Percentiles rank a stretch among this genome's conserved stretches.
Evolutionary conservation across 2,888 invertebrate genomes (phyloP).

Genomic region (Biston betularia): DNA sequence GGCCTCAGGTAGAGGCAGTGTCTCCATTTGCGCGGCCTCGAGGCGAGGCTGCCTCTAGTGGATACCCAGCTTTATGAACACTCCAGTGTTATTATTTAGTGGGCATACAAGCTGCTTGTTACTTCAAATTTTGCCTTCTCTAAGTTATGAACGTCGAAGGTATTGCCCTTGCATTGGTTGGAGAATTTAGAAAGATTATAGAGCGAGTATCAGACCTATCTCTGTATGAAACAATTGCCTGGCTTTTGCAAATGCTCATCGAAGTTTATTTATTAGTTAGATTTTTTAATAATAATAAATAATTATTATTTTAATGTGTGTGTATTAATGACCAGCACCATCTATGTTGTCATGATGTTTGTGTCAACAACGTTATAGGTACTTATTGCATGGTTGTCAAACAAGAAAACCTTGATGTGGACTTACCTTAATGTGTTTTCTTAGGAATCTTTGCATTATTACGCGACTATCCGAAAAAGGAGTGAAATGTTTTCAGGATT

Average conservation of each 20-base stretch:
- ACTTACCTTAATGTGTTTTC: not conserved
- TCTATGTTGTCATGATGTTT: conserved; percentile 18
- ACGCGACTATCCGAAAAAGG: no score
- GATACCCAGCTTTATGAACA: not conserved
- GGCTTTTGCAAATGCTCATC: not conserved
- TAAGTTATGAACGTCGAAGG: no score
- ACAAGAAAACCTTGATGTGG: conserved; percentile 5
- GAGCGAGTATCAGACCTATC: not conserved
- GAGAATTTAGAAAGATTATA: not conserved
- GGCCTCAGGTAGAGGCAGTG: not conserved
- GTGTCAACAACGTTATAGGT: conserved; percentile 21
- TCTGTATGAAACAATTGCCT: not conserved
- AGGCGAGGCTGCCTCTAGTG: not conserved
- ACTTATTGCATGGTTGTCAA: conserved; percentile 4
- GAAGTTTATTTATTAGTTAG: not conserved
- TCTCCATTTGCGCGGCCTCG: not conserved
- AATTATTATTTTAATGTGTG: conserved; percentile 3
- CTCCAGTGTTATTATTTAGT: not conserved
- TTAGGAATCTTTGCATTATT: no score
- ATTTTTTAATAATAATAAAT: no score
- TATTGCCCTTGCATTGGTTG: not conserved
- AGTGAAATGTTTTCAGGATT: no score
- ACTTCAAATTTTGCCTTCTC: no score
- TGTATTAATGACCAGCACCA: conserved; percentile 6
- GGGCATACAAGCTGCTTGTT: no score